Evolutionary conservation across 53 echinoderm and acorn worm species (phyloP), one percentile per base, ranked within the genome.

Genomic region (Holothuria scabra): DNA sequence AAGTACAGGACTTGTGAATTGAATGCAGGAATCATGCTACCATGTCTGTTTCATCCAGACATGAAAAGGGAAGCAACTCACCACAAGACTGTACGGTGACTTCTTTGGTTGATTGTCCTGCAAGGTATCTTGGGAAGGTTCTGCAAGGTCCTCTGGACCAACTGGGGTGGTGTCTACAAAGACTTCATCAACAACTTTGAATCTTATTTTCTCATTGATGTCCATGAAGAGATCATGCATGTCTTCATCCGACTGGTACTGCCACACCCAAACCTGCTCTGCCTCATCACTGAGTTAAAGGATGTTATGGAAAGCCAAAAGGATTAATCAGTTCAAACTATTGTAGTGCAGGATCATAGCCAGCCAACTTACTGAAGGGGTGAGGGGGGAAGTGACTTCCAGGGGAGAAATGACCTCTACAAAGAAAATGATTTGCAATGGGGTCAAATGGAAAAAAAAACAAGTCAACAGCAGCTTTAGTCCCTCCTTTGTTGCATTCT

Each of bases 231-330:
- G 86, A 31, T 97, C 97, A 66, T 97, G 97, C 19, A 94, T 94
- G 33, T 89, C 97, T 23, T 97, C 97, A 21, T 97, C 97, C 1
- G 97, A 85, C 83, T 97, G 90, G 28, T 97, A 97, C 75, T 97
- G 90, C 97, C 97, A 97, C 23, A 97, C 97, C 97, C 97, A 97
- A 0, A 97, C 90, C 72, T 97, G 97, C 83, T 97, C 97, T 12
- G 88, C 88, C 48, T 97, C 97, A 82, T 97, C 97, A 57, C 97
- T 97, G 85, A 28, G 25, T 65, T 7, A 37, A 2, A 5, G n/a
- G 18, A 66, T 70, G 20, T 91, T 70, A 92, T 89, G 60, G 86
- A 85, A 66, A 87, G 28, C n/a, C 19, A 86, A 46, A 26, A 28
- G 20, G 59, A 12, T 1, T n/a, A 79, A 32, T 8, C 1, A 18